Percentiles rank a stretch among this genome's conserved stretches.
Conservation (phyloP, 2,888 invertebrate genomes). For the Agrochola lychnidis region DNA sequence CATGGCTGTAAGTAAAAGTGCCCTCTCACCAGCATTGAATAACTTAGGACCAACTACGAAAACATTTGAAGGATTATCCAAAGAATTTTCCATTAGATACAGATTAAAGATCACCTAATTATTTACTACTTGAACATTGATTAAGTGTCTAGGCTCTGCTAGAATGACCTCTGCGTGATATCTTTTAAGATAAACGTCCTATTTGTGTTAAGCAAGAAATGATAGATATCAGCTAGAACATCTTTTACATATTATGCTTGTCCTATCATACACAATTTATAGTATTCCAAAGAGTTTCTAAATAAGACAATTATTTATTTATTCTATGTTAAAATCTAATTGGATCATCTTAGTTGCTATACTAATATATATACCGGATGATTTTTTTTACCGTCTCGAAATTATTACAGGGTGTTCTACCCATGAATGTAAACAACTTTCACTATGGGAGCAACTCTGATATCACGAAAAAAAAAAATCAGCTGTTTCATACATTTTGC, state of each 20-base stretch:
- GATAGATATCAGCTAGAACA: conserved; percentile 5
- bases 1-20: not conserved
- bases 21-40: not conserved
- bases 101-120: conserved; percentile 18
- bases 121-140: conserved; percentile 25
- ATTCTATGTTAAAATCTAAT: not conserved
- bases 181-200: conserved; percentile 27
- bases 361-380: too few relatives aligned
- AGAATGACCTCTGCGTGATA: conserved; percentile 24
- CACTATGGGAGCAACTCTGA: too few relatives aligned
- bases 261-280: not conserved
- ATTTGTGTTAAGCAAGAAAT: conserved; percentile 22
- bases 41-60: not conserved
- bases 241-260: conserved; percentile 18
- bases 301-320: not conserved
- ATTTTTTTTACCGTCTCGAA: too few relatives aligned
- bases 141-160: conserved; percentile 27
- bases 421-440: too few relatives aligned
- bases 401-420: too few relatives aligned
- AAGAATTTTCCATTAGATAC: conserved; percentile 18
- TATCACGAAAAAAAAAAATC: too few relatives aligned
- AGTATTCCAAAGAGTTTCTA: too few relatives aligned
- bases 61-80: not conserved
- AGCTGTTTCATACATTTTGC: too few relatives aligned
- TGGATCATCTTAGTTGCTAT: not conserved